phyloP scores from a whole-genome alignment of 2,888 invertebrate genomes.

The Belgica antarctica region DNA sequence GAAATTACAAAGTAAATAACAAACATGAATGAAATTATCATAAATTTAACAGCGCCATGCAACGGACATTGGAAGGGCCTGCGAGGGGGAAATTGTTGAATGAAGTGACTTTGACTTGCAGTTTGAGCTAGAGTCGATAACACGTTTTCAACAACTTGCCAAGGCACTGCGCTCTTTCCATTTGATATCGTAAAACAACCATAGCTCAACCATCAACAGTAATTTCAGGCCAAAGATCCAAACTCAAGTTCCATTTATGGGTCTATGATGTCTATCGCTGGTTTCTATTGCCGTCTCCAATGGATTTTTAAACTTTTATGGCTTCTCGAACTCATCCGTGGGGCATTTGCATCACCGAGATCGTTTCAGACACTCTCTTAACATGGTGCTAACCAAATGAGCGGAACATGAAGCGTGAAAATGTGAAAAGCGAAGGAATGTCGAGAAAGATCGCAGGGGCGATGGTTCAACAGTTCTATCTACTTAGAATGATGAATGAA shows the following conservation, averaged over 20 bases:
- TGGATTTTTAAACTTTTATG: constrained; percentile 8
- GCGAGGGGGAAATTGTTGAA: too few species aligned
- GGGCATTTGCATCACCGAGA: neutral
- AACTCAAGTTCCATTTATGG: neutral
- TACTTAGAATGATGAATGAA: constrained; percentile 20
- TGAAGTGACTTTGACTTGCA: too few species aligned
- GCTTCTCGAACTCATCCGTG: neutral
- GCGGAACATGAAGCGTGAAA: constrained; percentile 12
- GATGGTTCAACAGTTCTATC: neutral
- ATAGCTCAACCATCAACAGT: neutral
- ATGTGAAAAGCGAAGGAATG: neutral
- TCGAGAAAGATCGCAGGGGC: constrained; percentile 3
- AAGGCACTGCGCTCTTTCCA: too few species aligned
- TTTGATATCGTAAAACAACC: constrained; percentile 3
- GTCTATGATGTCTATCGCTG: neutral
- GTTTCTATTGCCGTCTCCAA: neutral
- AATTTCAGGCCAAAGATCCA: neutral
- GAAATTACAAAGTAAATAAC: constrained; percentile 18
- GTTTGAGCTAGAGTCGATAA: too few species aligned
- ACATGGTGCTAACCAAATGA: neutral
- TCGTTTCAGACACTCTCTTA: neutral
- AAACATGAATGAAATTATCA: constrained; percentile 36
- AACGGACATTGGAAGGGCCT: too few species aligned
- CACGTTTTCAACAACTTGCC: too few species aligned
- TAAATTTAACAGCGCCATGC: constrained; percentile 29